Evolutionary conservation across 2,113 vertebrate species (phyloP), one percentile per base, ranked within the genome.

Genomic region (Pyrgilauda ruficollis): DNA sequence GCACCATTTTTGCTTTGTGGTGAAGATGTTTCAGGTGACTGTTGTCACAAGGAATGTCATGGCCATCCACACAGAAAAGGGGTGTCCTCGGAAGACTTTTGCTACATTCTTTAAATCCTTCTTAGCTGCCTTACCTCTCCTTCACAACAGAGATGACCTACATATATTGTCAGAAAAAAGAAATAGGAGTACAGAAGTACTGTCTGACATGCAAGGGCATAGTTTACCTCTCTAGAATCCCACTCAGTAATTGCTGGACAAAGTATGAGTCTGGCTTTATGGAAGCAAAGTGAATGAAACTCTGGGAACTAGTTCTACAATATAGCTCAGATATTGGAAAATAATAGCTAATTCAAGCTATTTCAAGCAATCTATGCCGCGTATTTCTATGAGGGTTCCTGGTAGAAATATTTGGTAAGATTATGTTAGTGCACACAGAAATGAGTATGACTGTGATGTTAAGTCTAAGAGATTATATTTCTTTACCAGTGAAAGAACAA

Each of bases 151-250:
- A 62, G 22, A 17, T 15, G 5, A 66, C 9, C 6, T 41, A 28
- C 12, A 21, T 37, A 4, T 27, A 24, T 23, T 15, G 8, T 61
- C 30, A 86, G 8, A 18, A 28, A 35, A 86, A 83, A 55, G 62
- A 64, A 72, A 64, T 15, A 13, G 4, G 7, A 5, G 1, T 73
- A 33, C 13, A 83, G 56, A 68, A 73, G 12, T 73, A 11, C 13
- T 37, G 26, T 63, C 58, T 72, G n/a, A 64, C 27, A 61, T 33
- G 46, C 0, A 0, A 73, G 7, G 24, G 20, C 20, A 26, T 13
- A 46, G 23, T 50, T 89, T 44, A 58, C 13, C 21, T 50, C 8
- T 59, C 7, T 27, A 59, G 62, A 23, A 62, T 49, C 9, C 13
- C 19, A 44, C 16, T 18, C 31, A 23, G 11, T 63, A 85, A 41